Percentiles rank a stretch among this genome's conserved stretches.
These are phyloP conservation scores for Eristalis tenax DNA, from an alignment of 2,888 invertebrate genomes.

Conservation along the genomic window DNA sequence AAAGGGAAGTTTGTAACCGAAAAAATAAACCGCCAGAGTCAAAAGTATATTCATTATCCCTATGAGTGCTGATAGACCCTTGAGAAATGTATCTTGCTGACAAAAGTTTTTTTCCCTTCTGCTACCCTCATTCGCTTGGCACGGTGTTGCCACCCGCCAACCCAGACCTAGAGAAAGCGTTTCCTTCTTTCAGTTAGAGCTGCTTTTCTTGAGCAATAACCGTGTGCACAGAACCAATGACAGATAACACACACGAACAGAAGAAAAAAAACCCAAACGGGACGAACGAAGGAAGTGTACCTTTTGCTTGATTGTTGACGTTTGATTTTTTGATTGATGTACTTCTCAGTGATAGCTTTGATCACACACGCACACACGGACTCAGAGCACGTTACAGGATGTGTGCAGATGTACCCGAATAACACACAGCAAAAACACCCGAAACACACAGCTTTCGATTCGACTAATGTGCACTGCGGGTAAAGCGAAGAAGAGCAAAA, in stretches of 20 bases:
- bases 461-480: conserved; percentile 42
- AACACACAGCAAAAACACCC: conserved; percentile 11
- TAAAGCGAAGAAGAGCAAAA: conserved; percentile 6
- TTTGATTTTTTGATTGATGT: conserved; percentile 60
- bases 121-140: not conserved
- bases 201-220: conserved; percentile 30
- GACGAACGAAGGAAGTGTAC: conserved; percentile 15
- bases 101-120: conserved; percentile 27
- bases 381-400: not conserved
- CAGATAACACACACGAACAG: not conserved
- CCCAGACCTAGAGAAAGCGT: not conserved
- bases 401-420: conserved; percentile 10
- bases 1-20: not conserved
- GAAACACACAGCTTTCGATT: conserved; percentile 28
- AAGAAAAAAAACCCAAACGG: not conserved
- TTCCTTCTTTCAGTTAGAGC: conserved; percentile 10
- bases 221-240: conserved; percentile 9
- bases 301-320: conserved; percentile 58
- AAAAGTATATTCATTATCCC: conserved; percentile 53
- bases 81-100: conserved; percentile 40
- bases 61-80: conserved; percentile 45
- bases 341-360: conserved; percentile 56
- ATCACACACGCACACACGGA: conserved; percentile 12
- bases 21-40: conserved; percentile 9
- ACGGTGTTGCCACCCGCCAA: not conserved